These are phyloP conservation scores for Ceratina australensis DNA, from an alignment of 1,140 invertebrate species.

Conservation along the genomic window DNA sequence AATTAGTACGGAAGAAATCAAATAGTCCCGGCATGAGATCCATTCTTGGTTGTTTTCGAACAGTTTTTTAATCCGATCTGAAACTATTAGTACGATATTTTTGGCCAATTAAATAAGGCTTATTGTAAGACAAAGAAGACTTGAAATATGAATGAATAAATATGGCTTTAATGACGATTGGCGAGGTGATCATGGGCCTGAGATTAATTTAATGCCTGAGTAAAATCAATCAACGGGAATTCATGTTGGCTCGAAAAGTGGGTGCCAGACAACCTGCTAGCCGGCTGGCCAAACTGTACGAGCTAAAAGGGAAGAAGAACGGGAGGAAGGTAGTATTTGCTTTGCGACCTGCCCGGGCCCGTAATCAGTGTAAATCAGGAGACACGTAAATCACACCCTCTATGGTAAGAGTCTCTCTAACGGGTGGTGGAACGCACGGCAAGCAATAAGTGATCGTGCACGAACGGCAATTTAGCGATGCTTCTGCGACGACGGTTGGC, in stretches of 20 bases:
- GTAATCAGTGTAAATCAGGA: slow-evolving; percentile 80
- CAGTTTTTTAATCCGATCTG: no score
- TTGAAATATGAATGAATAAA: neutral
- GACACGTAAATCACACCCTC: slow-evolving; percentile 78
- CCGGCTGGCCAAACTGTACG: slow-evolving; percentile 32
- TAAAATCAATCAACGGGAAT: slow-evolving; percentile 78
- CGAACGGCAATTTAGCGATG: neutral
- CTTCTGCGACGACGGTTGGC: slow-evolving; percentile 13
- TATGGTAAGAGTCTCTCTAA: slow-evolving; percentile 72
- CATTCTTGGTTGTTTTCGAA: neutral
- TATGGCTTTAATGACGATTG: slow-evolving; percentile 19
- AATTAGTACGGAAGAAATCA: neutral
- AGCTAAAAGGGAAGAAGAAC: slow-evolving; percentile 34
- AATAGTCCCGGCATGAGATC: neutral
- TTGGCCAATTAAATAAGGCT: no score
- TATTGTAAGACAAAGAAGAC: no score
- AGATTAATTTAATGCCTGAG: slow-evolving; percentile 77
- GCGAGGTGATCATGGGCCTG: slow-evolving; percentile 28
- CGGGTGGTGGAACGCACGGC: slow-evolving; percentile 63
- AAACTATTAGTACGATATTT: no score
- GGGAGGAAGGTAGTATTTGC: slow-evolving; percentile 70
- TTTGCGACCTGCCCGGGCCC: slow-evolving; percentile 74
- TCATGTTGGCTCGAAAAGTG: slow-evolving; percentile 70
- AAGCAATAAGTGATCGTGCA: slow-evolving; percentile 20
- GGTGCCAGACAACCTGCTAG: slow-evolving; percentile 59